Base-by-base conservation (phyloP, 2,113 vertebrate species). In the Scopus umbretta region DNA sequence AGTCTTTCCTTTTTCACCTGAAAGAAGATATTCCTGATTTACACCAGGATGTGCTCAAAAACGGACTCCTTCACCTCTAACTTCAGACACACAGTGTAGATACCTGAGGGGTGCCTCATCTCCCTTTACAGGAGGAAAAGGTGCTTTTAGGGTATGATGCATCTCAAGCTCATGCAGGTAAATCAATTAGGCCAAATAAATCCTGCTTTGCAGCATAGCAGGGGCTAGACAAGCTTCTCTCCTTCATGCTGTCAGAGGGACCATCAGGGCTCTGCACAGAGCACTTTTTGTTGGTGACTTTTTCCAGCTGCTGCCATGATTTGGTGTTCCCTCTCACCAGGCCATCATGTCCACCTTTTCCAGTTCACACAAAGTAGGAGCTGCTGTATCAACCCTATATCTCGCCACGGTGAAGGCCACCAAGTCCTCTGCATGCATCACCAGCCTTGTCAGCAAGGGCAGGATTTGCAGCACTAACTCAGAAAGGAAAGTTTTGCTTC, bases 401-500 rank as follows among this genome's bases (percentile, higher is more conserved):
- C 86, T 36, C 62, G n/a, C 55, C 7, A 2, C 13, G 50, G 42
- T 42, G 86, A 90, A 96, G 90, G 86, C 79, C 67, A 90, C 36
- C 58, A 62, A 86, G 82, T 52, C 34, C 66, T 36, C 61, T 27
- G 29, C 0, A 0, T 70, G 52, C 6, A 1, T 88, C 85, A 73
- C 81, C 79, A 92, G 50, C 79, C 88, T 88, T 62, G 85, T 42
- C 58, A 86, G 45, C 89, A 93, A 90, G 90, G 68, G 55, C 58
- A 92, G 36, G 34, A 87, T 61, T 38, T 79, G 68, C 43, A 79
- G 66, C 43, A 56, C 36, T 42, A 78, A 63, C 62, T 50, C 43
- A 50, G 40, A 87, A n/a, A 91, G 50, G 26, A 42, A 94, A 80
- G 47, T 74, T 93, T 80, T 78, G 56, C 88, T 92, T 96, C 66